Conservation (phyloP, 2,888 invertebrate genomes). For the Hypena proboscidalis region DNA sequence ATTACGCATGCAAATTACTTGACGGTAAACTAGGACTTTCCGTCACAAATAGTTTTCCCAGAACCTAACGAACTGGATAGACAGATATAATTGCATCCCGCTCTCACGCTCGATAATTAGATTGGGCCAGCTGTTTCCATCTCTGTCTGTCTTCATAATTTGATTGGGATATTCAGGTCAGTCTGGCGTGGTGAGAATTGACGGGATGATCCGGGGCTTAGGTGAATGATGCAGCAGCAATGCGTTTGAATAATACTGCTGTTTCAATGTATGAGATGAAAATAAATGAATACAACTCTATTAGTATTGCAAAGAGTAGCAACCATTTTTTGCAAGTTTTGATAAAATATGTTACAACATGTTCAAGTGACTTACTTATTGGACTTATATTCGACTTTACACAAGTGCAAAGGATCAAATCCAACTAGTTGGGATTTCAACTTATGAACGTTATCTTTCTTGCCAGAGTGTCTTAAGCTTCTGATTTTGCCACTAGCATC, state of each 20-base stretch:
- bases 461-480: no score
- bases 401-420: no score
- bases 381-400: no score
- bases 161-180: slow-evolving; percentile 28
- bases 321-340: no score
- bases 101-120: slow-evolving; percentile 3
- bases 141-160: slow-evolving; percentile 23
- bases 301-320: no score
- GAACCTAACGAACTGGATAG: slow-evolving; percentile 16
- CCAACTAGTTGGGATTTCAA: no score
- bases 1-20: slow-evolving; percentile 44
- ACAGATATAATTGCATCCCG: slow-evolving; percentile 12
- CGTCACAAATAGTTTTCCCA: slow-evolving; percentile 43
- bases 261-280: slow-evolving; percentile 6
- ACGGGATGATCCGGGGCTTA: slow-evolving; percentile 32
- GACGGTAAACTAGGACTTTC: slow-evolving; percentile 38
- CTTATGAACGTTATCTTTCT: no score
- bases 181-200: slow-evolving; percentile 37
- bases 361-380: no score
- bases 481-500: no score
- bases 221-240: slow-evolving; percentile 18
- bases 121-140: slow-evolving; percentile 2
- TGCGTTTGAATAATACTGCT: slow-evolving; percentile 12
- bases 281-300: slow-evolving; percentile 9
- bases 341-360: no score